Base-by-base conservation (phyloP, 2,113 vertebrate genomes). In the Oncorhynchus kisutch region DNA sequence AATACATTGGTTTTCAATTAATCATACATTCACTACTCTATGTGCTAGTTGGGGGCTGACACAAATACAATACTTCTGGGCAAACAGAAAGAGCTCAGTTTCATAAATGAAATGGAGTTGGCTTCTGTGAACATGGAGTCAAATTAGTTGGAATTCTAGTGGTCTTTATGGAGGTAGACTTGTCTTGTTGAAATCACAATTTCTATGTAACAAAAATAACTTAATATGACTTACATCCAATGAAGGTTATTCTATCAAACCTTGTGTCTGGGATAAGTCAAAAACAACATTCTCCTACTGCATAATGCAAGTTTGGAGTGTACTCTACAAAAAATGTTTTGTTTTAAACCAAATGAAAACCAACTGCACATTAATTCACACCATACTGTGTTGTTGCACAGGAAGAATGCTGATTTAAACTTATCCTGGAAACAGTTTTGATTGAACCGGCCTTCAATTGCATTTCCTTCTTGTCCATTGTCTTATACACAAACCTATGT, bases 1-100 rank as follows among this genome's bases (percentile, higher is more conserved):
- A 80, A 88, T 88, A 45, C 84, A 90, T 86, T 88, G 82, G 85
- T 88, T 87, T 90, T 90, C 78, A 89, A 77, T 83, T 84, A 76
- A 86, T 87, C 81, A 77, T 90, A 91, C 90, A 91, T 91, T 91
- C 89, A 87, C 89, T 89, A 85, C 85, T 88, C 85, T 78, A 12
- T 45, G 78, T 76, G 54, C 74, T 67, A 86, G 82, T 70, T 70
- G 12, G 80, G 84, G 86, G 80, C 81, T 81, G 72, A 77, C 87
- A 75, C 77, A 72, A 81, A 45, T 87, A 88, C 90, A 91, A 89
- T 91, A 90, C 89, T 86, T 84, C 39, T 45, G 39, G 39, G 39
- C 39, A 45, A 45, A 45, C 39, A 45, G 39, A 45, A 45, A 45
- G 8, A 11, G 39, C 39, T 45, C 39, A 45, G 39, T 12, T 45